These are phyloP conservation scores for Chromis chromis DNA, from an alignment of 2,797 vertebrate species.

Conservation along the genomic window DNA sequence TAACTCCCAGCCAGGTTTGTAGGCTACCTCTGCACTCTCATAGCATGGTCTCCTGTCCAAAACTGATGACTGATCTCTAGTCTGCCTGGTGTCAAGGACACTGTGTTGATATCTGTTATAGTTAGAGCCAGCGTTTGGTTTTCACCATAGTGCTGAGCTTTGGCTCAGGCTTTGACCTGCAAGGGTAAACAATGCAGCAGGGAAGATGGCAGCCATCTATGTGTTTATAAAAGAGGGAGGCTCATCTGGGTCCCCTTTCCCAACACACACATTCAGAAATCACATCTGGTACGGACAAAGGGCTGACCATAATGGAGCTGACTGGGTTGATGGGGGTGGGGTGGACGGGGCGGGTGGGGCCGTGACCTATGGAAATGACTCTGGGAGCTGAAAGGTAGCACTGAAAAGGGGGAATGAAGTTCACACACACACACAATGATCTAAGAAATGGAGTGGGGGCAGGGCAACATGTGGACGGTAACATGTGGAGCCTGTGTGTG, in stretches of 20 bases:
- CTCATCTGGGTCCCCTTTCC: constrained; percentile 35
- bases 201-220: constrained; percentile 26
- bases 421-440: constrained; percentile 3
- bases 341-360: constrained; percentile 28
- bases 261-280: constrained; percentile 25
- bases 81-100: constrained; percentile 7
- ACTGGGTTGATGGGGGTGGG: constrained; percentile 42
- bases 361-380: constrained; percentile 84
- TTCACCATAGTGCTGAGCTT: constrained; percentile 12
- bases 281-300: constrained; percentile 85
- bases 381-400: constrained; percentile 51
- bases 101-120: background rate
- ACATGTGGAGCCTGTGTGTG: background rate
- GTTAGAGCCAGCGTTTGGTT: constrained; percentile 9
- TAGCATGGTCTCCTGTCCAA: background rate
- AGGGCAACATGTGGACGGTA: constrained; percentile 17
- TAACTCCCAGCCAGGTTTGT: background rate
- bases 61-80: background rate
- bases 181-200: constrained; percentile 37
- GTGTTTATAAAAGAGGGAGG: constrained; percentile 26
- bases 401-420: constrained; percentile 38
- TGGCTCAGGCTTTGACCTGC: constrained; percentile 25
- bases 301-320: constrained; percentile 58
- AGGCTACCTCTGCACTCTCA: background rate
- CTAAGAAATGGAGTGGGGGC: constrained; percentile 34